phyloP scores from a whole-genome alignment of 2,113 vertebrate species.

The Forbesichthys agassizii region DNA sequence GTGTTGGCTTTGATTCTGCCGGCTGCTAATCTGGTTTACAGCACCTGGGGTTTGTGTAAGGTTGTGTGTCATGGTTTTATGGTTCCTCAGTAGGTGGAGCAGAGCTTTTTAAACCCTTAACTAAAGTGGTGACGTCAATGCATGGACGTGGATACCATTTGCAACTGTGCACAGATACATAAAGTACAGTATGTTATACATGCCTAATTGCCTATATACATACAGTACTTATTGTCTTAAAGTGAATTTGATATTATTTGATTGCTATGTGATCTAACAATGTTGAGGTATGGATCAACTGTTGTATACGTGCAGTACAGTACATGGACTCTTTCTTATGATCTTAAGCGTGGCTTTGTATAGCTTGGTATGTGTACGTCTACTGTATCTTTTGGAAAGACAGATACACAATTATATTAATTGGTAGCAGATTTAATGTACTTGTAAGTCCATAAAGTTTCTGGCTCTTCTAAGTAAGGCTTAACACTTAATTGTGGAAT shows the following conservation, averaged over 20 bases:
- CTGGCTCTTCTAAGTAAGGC: conserved; percentile 17
- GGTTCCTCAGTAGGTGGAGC: conserved; percentile 44
- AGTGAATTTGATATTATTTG: background rate
- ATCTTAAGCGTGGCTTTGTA: conserved; percentile 29
- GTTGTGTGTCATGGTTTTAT: conserved; percentile 43
- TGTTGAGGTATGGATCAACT: conserved; percentile 38
- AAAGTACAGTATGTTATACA: too few relatives aligned
- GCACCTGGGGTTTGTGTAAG: conserved; percentile 39
- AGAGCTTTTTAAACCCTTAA: conserved; percentile 36
- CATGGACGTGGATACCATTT: background rate
- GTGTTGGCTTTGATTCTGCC: conserved; percentile 65
- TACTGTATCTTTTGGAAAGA: conserved; percentile 1
- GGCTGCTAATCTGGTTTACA: conserved; percentile 64
- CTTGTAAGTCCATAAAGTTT: conserved; percentile 31
- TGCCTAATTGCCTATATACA: background rate
- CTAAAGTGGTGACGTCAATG: conserved; percentile 38
- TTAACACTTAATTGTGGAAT: background rate
- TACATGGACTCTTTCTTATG: conserved; percentile 62
- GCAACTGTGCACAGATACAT: background rate
- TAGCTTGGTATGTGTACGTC: conserved; percentile 14
- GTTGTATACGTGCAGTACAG: conserved; percentile 7
- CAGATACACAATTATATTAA: background rate
- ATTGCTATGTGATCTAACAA: too few relatives aligned
- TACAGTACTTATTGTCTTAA: background rate
- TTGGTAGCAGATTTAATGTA: conserved; percentile 31